These are phyloP conservation scores for Drosophila nikananu DNA, from an alignment of 1,140 invertebrate species.

Conservation along the genomic window DNA sequence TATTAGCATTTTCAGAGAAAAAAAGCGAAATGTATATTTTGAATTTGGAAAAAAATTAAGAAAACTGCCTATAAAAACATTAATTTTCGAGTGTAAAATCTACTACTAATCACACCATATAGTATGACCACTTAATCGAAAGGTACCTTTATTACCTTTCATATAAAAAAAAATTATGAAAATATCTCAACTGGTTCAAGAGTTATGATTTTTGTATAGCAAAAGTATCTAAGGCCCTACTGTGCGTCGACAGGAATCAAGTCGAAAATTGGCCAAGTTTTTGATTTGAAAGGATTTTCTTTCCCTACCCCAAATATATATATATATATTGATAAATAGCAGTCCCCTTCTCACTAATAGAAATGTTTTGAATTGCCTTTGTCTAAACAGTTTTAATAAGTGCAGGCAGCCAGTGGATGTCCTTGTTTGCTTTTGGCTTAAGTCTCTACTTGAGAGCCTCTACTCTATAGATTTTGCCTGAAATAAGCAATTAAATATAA, in stretches of 20 bases:
- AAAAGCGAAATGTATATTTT: too few species aligned
- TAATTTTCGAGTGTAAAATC: too few species aligned
- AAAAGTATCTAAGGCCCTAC: too few species aligned
- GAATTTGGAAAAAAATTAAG: too few species aligned
- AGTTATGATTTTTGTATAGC: too few species aligned
- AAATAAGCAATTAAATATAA: conserved; percentile 9
- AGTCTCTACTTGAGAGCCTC: not conserved
- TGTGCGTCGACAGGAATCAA: conserved; percentile 59
- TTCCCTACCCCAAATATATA: not conserved
- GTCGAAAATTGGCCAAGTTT: conserved; percentile 51
- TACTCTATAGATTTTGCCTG: not conserved
- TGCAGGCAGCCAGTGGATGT: not conserved
- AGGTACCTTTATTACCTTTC: too few species aligned
- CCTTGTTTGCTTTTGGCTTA: not conserved
- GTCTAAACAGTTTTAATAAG: conserved; percentile 17
- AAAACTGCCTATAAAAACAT: too few species aligned
- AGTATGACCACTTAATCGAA: too few species aligned
- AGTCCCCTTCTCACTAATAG: not conserved
- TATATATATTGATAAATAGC: conserved; percentile 17
- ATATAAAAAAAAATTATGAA: too few species aligned
- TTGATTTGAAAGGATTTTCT: conserved; percentile 43
- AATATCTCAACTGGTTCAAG: too few species aligned
- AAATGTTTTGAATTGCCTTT: conserved; percentile 12
- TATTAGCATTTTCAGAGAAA: too few species aligned
- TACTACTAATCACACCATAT: too few species aligned